Base-by-base conservation (phyloP, 2,797 vertebrate genomes). In the Varecia variegata region DNA sequence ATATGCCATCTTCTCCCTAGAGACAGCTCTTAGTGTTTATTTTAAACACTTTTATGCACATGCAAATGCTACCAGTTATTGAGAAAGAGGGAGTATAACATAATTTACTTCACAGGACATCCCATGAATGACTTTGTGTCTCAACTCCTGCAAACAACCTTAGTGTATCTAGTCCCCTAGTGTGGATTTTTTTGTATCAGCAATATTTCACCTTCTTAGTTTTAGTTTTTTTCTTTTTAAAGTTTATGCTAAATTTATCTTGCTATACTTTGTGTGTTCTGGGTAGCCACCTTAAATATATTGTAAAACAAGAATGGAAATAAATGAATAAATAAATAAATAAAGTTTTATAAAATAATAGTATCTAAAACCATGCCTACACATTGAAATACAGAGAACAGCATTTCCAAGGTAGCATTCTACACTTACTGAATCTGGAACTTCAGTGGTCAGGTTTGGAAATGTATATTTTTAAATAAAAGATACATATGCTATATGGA, bases 191-290 rank as follows among this genome's bases (percentile, higher is more conserved):
- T 85, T 47, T 60, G 3, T 83, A 45, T 88, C 65, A 79, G 27
- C 17, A 87, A 45, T 30, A 87, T 90, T 95, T 87, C n/a, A 65
- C n/a, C 71, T 83, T 84, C 70, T 60, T 70, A 10, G 2, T 80
- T 90, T 84, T 95, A 89, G 58, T 60, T 93, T 76, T 76, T 25
- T 45, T 35, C 43, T 85, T 92, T 81, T 52, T 40, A 54, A 77
- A 67, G 65, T 54, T 82, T 79, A 40, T 3, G 77, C 89, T 92
- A 80, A 62, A 76, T 85, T 76, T 58, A 70, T 88, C 43, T 81
- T 81, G 13, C 30, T 25, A 7, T 54, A 20, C 47, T 81, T 88
- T 70, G 21, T 62, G n/a, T 87, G 20, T 74, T 73, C 65, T 11
- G 12, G 7, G 58, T 71, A 85, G n/a, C 4, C 3, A 54, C 32